Evolutionary conservation across 2,797 vertebrate species (phyloP).

Genomic region (Molothrus ater): DNA sequence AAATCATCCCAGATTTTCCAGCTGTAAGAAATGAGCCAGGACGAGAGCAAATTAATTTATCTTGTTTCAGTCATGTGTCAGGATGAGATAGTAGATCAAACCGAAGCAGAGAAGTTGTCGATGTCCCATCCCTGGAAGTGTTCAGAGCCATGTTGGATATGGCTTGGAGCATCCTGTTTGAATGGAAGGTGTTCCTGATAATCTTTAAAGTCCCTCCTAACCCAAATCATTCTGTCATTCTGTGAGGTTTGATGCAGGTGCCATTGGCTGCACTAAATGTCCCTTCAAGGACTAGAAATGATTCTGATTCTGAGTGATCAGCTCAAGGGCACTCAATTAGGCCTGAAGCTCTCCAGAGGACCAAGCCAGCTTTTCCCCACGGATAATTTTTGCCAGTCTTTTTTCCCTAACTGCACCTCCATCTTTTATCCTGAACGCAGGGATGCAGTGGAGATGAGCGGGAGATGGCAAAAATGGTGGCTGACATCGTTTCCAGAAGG

Average conservation of each 20-base stretch:
- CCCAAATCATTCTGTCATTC: background rate
- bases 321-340: background rate
- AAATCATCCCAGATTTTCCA: background rate
- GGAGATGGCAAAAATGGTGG: constrained; percentile 84
- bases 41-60: background rate
- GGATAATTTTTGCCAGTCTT: background rate
- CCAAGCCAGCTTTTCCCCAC: background rate
- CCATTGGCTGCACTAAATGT: background rate
- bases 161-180: background rate
- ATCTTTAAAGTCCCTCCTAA: background rate
- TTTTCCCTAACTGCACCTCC: background rate
- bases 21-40: background rate
- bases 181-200: background rate
- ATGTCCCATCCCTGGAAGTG: background rate
- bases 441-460: constrained; percentile 92
- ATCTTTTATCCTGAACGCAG: constrained; percentile 62
- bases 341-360: background rate
- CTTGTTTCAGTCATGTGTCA: background rate
- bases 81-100: background rate
- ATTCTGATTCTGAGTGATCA: background rate
- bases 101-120: background rate
- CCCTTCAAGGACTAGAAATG: background rate
- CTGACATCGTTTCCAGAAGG: constrained; percentile 82
- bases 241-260: background rate
- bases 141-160: background rate